phyloP scores from a whole-genome alignment of 1,140 invertebrate genomes.

The Caenorhabditis brenneri region DNA sequence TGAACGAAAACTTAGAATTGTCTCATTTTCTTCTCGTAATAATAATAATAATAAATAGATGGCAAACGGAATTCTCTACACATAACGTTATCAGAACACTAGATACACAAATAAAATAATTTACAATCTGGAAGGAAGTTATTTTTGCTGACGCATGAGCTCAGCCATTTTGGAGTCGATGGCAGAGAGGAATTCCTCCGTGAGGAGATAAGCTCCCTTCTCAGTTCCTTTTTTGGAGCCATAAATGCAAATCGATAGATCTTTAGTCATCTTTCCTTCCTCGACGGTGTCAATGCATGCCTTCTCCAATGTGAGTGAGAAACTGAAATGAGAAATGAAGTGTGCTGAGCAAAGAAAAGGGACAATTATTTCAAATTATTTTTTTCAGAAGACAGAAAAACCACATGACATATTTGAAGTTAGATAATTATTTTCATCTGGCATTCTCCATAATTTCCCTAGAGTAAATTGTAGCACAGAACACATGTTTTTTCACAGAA shows the following conservation, averaged over 20 bases:
- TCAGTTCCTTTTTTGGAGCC: conserved; percentile 73
- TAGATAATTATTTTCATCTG: no score
- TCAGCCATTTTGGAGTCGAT: conserved; percentile 58
- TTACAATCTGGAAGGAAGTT: background rate
- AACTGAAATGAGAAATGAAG: conserved; percentile 52
- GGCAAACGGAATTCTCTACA: background rate
- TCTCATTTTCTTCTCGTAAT: background rate
- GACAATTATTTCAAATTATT: no score
- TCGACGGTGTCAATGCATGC: conserved; percentile 95
- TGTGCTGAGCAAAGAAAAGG: background rate
- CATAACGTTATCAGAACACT: conserved; percentile 12
- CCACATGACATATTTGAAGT: no score
- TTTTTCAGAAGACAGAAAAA: no score
- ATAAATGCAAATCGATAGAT: conserved; percentile 96
- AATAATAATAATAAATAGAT: background rate
- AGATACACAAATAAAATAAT: conserved; percentile 23
- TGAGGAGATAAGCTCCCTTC: conserved; percentile 63
- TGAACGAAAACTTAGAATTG: background rate
- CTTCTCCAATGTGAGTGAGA: conserved; percentile 79
- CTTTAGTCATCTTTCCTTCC: conserved; percentile 94
- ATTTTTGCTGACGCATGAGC: conserved; percentile 48
- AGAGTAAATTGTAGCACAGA: no score
- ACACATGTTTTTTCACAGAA: no score
- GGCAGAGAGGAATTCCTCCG: conserved; percentile 65
- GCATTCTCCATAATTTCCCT: no score